These are phyloP conservation scores for Cylindroiulus punctatus DNA, from an alignment of 2,888 invertebrate genomes.

Conservation along the genomic window DNA sequence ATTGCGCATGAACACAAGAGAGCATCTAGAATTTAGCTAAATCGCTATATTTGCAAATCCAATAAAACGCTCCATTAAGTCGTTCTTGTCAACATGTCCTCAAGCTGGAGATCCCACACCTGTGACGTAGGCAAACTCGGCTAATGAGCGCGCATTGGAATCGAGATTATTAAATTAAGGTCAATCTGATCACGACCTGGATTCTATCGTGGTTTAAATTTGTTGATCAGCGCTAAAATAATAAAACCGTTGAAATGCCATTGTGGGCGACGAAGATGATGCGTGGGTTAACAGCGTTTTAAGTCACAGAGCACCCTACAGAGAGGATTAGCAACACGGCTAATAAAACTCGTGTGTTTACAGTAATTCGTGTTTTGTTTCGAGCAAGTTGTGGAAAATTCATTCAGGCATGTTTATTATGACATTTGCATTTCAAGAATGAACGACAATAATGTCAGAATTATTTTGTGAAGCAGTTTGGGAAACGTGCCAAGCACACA, in stretches of 20 bases:
- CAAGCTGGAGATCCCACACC: no score
- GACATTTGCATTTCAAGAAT: slow-evolving; percentile 6
- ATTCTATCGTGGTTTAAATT: not conserved
- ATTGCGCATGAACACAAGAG: no score
- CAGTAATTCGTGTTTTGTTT: not conserved
- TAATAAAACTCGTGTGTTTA: not conserved
- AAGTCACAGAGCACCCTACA: slow-evolving; percentile 23
- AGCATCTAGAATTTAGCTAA: no score
- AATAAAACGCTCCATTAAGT: no score
- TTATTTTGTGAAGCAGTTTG: slow-evolving; percentile 4
- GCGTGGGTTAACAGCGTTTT: not conserved
- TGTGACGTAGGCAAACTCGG: not conserved
- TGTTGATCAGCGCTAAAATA: not conserved
- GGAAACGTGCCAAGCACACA: slow-evolving; percentile 10
- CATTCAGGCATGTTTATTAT: not conserved
- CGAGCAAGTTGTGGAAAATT: not conserved
- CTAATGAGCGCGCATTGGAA: not conserved
- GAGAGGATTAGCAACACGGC: not conserved
- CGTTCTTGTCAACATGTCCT: no score
- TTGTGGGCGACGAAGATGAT: not conserved
- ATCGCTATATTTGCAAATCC: no score
- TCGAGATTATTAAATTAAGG: not conserved
- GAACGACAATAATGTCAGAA: not conserved
- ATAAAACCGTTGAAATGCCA: not conserved
- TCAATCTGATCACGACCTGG: not conserved